Conservation (phyloP, 1,140 invertebrate genomes). For the Bombus impatiens region DNA sequence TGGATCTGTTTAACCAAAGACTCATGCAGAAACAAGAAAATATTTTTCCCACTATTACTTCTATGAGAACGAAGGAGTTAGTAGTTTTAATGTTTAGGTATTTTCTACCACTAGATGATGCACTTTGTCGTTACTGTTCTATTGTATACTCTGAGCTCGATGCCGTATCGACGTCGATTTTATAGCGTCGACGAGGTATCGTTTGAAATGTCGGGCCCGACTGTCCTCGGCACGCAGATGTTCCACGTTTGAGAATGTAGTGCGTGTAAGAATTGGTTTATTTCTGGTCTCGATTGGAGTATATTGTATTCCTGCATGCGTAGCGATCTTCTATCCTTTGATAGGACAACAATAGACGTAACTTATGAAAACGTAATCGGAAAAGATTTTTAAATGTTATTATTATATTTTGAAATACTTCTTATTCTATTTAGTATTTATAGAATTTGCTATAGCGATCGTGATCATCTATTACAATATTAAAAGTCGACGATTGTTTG, state of each 20-base stretch:
- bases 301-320: conserved; percentile 42
- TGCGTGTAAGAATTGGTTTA: conserved; percentile 26
- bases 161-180: conserved; percentile 54
- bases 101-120: conserved; percentile 22
- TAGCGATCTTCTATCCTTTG: conserved; percentile 20
- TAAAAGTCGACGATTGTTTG: too few species aligned
- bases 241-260: conserved; percentile 37
- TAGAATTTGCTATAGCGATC: neutral
- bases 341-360: conserved; percentile 27
- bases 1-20: neutral
- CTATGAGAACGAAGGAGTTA: neutral
- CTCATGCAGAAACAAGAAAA: neutral
- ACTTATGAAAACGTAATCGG: neutral
- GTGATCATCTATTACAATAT: neutral
- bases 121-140: conserved; percentile 28
- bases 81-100: conserved; percentile 20
- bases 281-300: conserved; percentile 24
- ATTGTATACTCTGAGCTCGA: conserved; percentile 26
- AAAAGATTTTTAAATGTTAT: neutral
- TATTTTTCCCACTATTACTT: neutral
- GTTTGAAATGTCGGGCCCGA: neutral
- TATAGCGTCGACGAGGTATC: conserved; percentile 57
- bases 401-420: neutral
- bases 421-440: neutral
- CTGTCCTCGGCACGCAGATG: conserved; percentile 1